These are phyloP conservation scores for Phyllostomus hastatus DNA, from an alignment of 2,113 vertebrate genomes.

Conservation along the genomic window DNA sequence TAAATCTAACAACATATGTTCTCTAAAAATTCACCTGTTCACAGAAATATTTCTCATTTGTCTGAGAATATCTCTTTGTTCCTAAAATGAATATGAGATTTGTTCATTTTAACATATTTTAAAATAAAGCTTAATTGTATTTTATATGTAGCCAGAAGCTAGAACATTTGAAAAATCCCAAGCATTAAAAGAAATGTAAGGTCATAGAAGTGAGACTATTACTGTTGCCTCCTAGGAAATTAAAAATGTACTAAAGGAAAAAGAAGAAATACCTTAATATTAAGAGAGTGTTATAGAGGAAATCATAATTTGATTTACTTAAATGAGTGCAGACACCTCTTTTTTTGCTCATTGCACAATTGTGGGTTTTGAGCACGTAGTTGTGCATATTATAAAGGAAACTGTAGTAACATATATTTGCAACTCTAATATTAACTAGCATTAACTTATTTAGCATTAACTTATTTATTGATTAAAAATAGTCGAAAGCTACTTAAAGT, in stretches of 20 bases:
- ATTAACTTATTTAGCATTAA: background rate
- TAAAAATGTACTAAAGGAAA: conserved; percentile 56
- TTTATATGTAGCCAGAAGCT: conserved; percentile 43
- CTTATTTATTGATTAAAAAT: background rate
- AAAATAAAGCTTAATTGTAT: conserved; percentile 43
- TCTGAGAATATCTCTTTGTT: background rate
- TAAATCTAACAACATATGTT: conserved; percentile 52
- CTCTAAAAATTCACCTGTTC: conserved; percentile 38
- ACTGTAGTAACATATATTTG: background rate
- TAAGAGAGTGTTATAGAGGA: conserved; percentile 25
- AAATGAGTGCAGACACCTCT: background rate
- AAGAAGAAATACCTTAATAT: conserved; percentile 40
- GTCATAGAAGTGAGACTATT: conserved; percentile 39
- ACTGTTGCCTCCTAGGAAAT: conserved; percentile 54
- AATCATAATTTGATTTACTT: conserved; percentile 41
- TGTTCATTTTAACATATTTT: conserved; percentile 32
- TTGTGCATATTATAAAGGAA: background rate
- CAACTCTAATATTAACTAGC: too few relatives aligned
- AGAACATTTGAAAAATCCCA: conserved; percentile 44
- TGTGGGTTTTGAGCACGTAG: background rate
- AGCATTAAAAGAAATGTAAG: conserved; percentile 44
- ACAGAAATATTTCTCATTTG: background rate
- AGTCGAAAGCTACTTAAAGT: background rate
- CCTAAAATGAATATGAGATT: background rate
- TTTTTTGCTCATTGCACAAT: background rate